A percentile compares a stretch with the other conserved stretches of the same genome.
Conservation (phyloP, 2,888 invertebrate species). For the Erebia palarica region DNA sequence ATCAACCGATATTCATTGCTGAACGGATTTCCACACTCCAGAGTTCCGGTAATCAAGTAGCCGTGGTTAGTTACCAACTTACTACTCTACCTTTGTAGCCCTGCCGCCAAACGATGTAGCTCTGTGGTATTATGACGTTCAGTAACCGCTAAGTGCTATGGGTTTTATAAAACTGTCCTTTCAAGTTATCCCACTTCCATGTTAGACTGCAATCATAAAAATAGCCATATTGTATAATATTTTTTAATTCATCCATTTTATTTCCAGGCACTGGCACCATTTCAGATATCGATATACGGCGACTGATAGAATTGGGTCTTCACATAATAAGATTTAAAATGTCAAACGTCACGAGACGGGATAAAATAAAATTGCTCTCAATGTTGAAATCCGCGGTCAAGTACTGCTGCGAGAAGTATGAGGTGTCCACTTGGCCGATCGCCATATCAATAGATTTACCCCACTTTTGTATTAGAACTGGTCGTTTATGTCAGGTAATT, state of each 20-base stretch:
- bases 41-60: too few relatives aligned
- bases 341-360: slow-evolving; percentile 41
- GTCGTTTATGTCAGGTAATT: slow-evolving; percentile 14
- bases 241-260: not conserved
- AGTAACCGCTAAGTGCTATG: too few relatives aligned
- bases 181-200: too few relatives aligned
- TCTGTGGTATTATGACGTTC: too few relatives aligned
- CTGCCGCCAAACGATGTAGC: too few relatives aligned
- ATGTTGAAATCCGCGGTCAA: slow-evolving; percentile 40
- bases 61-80: too few relatives aligned
- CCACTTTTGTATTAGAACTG: slow-evolving; percentile 20
- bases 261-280: slow-evolving; percentile 45
- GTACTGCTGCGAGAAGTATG: slow-evolving; percentile 47
- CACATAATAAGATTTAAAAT: slow-evolving; percentile 43
- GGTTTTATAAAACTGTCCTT: too few relatives aligned
- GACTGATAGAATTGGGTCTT: slow-evolving; percentile 51
- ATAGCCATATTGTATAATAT: too few relatives aligned
- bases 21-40: too few relatives aligned
- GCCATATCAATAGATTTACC: slow-evolving; percentile 46
- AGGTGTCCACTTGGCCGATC: slow-evolving; percentile 49
- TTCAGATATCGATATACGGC: slow-evolving; percentile 49
- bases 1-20: too few relatives aligned
- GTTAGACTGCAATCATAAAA: too few relatives aligned
- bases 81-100: not conserved
- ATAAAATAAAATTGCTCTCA: slow-evolving; percentile 43